Base-by-base conservation (phyloP, 2,113 vertebrate genomes). In the Sinocyclocheilus rhinocerous region DNA sequence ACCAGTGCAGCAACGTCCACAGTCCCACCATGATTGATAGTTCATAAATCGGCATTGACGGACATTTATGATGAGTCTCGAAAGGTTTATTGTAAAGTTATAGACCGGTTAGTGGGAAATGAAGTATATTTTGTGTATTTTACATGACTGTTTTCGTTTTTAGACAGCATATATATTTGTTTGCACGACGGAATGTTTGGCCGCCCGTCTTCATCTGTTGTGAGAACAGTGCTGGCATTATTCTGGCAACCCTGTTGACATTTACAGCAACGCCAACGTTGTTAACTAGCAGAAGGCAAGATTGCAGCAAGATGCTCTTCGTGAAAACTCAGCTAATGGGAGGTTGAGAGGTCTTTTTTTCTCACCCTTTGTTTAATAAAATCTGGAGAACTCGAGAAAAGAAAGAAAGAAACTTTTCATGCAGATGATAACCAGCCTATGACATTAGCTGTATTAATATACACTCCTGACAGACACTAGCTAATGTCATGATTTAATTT, bases 401-500 rank as follows among this genome's bases (percentile, higher is more conserved):
- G 9, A 63, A 42, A 65, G n/a, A 83, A 70, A 70, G 18, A 72
- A 55, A 36, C 22, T 55, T 72, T 73, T 55, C 26, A 57, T 8
- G 48, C 26, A 83, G 24, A 57, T 36, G 57, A 83, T 50, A 65
- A 45, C 80, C 80, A 20, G 80, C n/a, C 39, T 50, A 57, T 36
- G 67, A 72, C 67, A 83, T 83, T 72, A 72, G 12, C 65, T 29
- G 4, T 22, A 83, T 83, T 70, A 83, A 83, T 72, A 83, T 13
- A 72, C 48, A 55, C 50, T 61, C 39, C 65, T 81, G 81, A 87
- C 88, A 77, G 85, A 84, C 70, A 87, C 63, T 59, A 24, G 33
- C 55, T 86, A 89, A 89, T 89, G 85, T 89, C 88, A 87, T 84
- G 85, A 75, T 76, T 84, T 84, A 63, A 84, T 86, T 86, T 83